A percentile compares a stretch with the other conserved stretches of the same genome.
These are phyloP conservation scores for Zhengitettix transpicula DNA, from an alignment of 2,888 invertebrate genomes.

Conservation along the genomic window DNA sequence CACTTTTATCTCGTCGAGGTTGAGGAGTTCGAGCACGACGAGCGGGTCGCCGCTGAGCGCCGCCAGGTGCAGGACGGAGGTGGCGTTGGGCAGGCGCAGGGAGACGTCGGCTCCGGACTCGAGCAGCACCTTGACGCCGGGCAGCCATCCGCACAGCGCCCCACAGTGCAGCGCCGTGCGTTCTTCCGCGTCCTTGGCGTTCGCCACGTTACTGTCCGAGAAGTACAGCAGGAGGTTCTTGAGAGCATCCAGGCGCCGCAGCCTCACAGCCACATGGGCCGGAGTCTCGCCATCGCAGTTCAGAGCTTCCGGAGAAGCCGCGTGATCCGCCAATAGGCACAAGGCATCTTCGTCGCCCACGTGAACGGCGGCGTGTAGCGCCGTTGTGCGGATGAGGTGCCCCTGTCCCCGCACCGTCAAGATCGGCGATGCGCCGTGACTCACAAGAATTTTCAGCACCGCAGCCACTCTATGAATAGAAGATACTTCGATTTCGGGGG, in stretches of 20 bases:
- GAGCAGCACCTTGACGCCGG: slow-evolving; percentile 33
- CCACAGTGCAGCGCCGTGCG: slow-evolving; percentile 36
- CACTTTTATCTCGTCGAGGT: slow-evolving; percentile 23
- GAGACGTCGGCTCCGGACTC: slow-evolving; percentile 35
- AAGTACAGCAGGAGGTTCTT: slow-evolving; percentile 21
- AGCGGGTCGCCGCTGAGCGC: slow-evolving; percentile 32
- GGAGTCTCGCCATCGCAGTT: slow-evolving; percentile 32
- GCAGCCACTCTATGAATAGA: no score
- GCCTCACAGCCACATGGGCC: slow-evolving; percentile 33
- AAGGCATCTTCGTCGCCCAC: no score
- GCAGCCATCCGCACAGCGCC: slow-evolving; percentile 32
- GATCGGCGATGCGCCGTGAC: no score
- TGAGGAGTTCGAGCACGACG: slow-evolving; percentile 33
- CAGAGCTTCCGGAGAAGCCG: slow-evolving; percentile 21
- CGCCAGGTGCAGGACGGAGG: slow-evolving; percentile 37
- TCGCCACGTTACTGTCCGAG: slow-evolving; percentile 15
- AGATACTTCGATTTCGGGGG: no score
- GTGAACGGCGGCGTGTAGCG: no score
- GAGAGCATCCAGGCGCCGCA: slow-evolving; percentile 27
- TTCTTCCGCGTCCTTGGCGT: slow-evolving; percentile 31
- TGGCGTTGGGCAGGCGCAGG: slow-evolving; percentile 25
- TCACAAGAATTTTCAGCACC: no score
- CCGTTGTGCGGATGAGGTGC: no score
- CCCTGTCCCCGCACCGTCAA: no score
- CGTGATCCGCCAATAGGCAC: neutral